Evolutionary conservation across 2,113 vertebrate genomes (phyloP).

Genomic region (Propithecus coquereli): DNA sequence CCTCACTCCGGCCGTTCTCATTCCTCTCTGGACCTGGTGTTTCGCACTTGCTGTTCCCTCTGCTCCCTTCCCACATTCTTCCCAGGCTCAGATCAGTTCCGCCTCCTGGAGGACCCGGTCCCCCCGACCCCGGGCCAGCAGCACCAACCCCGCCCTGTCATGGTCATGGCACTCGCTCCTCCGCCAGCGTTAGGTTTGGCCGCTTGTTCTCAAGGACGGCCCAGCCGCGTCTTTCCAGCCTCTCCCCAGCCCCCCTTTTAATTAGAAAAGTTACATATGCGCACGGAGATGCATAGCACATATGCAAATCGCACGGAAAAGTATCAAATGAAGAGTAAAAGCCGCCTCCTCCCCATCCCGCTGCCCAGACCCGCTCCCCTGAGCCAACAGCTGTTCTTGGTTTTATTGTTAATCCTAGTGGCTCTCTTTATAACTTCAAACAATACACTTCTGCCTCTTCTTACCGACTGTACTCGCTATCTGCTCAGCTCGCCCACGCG

Average conservation of each 20-base stretch:
- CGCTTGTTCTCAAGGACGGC: background rate
- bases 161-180: no score
- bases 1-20: rapidly evolving
- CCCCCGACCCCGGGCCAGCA: background rate
- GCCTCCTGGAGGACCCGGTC: rapidly evolving
- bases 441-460: background rate
- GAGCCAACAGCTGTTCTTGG: background rate
- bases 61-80: no score
- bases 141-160: background rate
- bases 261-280: background rate
- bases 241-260: background rate
- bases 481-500: background rate
- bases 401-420: background rate
- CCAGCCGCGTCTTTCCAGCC: rapidly evolving
- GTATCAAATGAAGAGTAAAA: background rate
- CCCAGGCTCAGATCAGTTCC: background rate
- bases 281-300: background rate
- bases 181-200: rapidly evolving
- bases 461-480: rapidly evolving
- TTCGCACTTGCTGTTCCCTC: background rate
- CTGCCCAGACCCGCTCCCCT: background rate
- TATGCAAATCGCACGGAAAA: background rate
- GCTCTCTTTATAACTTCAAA: background rate
- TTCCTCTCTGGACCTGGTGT: rapidly evolving
- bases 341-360: background rate